These are phyloP conservation scores for Sebastes trivittatus DNA, from an alignment of 2,797 vertebrate species.

Conservation along the genomic window DNA sequence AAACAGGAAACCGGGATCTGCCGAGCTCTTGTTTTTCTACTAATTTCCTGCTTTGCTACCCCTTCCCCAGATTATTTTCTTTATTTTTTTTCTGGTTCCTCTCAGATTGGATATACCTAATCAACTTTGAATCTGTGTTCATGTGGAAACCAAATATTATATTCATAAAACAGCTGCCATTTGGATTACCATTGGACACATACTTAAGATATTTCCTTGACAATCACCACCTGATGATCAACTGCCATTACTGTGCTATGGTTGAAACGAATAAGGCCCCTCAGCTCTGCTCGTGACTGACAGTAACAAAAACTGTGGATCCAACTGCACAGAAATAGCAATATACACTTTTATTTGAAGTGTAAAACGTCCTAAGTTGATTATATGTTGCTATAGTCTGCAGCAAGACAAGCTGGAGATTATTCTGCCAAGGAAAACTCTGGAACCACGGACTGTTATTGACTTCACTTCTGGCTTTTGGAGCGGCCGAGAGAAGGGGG, in stretches of 20 bases:
- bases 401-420: conserved; percentile 51
- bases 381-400: conserved; percentile 76
- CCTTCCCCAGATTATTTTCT: conserved; percentile 85
- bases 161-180: not conserved
- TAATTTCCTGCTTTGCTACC: conserved; percentile 87
- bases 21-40: conserved; percentile 84
- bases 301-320: conserved; percentile 48
- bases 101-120: conserved; percentile 72
- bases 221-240: not conserved
- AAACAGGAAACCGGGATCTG: conserved; percentile 87
- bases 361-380: conserved; percentile 72
- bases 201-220: conserved; percentile 12
- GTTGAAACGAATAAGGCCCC: conserved; percentile 10
- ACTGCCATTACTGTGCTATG: not conserved
- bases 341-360: conserved; percentile 68
- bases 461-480: conserved; percentile 55
- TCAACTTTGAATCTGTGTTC: conserved; percentile 50
- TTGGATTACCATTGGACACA: not conserved
- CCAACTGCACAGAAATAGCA: conserved; percentile 59
- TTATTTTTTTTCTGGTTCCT: conserved; percentile 77
- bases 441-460: conserved; percentile 53
- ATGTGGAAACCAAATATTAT: conserved; percentile 35
- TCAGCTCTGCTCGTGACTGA: conserved; percentile 35
- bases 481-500: conserved; percentile 11
- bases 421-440: conserved; percentile 76